These are phyloP conservation scores for Meandrina meandrites DNA, from an alignment of 92 coral and sea anemone species.

Conservation along the genomic window DNA sequence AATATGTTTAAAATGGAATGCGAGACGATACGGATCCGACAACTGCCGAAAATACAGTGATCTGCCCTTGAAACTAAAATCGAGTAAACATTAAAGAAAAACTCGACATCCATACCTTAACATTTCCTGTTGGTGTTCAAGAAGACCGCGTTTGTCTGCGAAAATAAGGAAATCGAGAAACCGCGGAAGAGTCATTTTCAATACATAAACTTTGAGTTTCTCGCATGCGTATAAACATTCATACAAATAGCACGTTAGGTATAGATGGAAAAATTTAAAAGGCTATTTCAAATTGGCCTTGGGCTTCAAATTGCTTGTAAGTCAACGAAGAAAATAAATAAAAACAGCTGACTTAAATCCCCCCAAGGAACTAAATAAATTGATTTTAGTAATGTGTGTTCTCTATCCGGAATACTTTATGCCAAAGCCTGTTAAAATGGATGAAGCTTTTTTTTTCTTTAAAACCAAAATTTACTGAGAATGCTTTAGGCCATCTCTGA, in stretches of 20 bases:
- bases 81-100: not conserved
- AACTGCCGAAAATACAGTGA: not conserved
- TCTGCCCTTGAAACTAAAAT: not conserved
- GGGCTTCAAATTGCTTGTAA: slow-evolving; percentile 18
- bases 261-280: not conserved
- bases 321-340: not conserved
- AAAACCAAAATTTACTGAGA: not conserved
- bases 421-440: slow-evolving; percentile 27
- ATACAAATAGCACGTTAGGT: not conserved
- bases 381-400: not conserved
- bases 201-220: not conserved
- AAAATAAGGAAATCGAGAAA: slow-evolving; percentile 10
- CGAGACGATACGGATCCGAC: not conserved
- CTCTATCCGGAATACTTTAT: slow-evolving; percentile 4
- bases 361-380: slow-evolving; percentile 23
- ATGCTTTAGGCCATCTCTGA: slow-evolving; percentile 1
- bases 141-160: not conserved
- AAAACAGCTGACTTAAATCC: slow-evolving; percentile 13
- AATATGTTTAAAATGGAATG: slow-evolving; percentile 2
- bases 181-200: not conserved
- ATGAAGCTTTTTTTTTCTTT: not conserved
- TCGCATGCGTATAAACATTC: not conserved
- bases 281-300: slow-evolving; percentile 15
- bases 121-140: not conserved
- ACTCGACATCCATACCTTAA: slow-evolving; percentile 7